These are phyloP conservation scores for Galago senegalensis DNA, from an alignment of 2,797 vertebrate genomes.

Conservation along the genomic window DNA sequence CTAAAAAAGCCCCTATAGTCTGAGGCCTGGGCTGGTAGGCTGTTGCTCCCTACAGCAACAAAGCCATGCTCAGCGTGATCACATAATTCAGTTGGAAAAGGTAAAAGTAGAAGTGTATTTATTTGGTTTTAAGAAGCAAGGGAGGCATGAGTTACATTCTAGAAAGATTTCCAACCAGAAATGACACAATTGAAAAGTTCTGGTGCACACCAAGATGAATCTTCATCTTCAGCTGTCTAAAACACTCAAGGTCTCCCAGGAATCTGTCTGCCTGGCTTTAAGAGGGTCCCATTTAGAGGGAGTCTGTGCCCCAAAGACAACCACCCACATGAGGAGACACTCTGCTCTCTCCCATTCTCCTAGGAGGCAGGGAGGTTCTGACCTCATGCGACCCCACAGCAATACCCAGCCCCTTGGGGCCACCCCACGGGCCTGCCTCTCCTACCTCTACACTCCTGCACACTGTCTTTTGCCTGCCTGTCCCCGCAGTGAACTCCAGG, in stretches of 20 bases:
- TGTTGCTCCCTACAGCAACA: rapidly evolving
- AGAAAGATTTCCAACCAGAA: background rate
- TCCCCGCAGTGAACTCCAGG: background rate
- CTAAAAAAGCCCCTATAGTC: background rate
- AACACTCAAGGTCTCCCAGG: background rate
- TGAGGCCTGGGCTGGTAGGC: background rate
- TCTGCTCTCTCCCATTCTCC: background rate
- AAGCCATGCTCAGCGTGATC: rapidly evolving
- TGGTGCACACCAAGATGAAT: rapidly evolving
- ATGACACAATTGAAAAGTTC: background rate
- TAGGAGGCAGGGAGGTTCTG: background rate
- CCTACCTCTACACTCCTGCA: background rate
- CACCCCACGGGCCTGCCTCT: no score
- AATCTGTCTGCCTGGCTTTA: background rate
- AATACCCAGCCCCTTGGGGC: no score
- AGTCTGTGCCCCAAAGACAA: background rate
- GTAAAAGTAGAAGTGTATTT: background rate
- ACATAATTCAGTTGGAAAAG: background rate
- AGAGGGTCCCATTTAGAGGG: no score
- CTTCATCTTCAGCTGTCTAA: background rate
- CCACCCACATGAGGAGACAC: no score
- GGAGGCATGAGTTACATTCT: background rate
- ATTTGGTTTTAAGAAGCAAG: background rate
- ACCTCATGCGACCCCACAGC: no score
- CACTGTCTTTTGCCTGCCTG: background rate